Evolutionary conservation across 2,888 invertebrate species (phyloP), one percentile per base, ranked within the genome.

Genomic region (Acrobasis repandana): DNA sequence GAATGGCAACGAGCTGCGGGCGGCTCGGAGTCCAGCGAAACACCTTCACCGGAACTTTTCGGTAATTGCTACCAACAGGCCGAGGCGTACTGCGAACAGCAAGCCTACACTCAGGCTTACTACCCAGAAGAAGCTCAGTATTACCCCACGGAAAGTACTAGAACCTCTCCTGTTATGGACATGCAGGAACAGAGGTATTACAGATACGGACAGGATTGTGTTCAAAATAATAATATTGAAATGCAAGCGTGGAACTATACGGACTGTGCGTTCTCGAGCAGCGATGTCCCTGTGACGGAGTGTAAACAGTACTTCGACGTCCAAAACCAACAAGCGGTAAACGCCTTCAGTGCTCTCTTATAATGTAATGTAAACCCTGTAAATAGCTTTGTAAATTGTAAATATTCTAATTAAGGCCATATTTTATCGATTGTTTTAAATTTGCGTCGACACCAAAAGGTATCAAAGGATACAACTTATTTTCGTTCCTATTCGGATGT

Each of bases 41-140:
- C 92, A 0, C 90, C 93, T 4, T 94, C 94, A 0, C 94, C 94
- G 0, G 94, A 94, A 71, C 83, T 93, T 28, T 88, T 93, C 60
- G 79, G 88, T 50, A 77, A 73, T 63, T 74, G 83, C 9, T 90
- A 90, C 69, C 90, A 87, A 60, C 90, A 89, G 61, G 76, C 85
- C 0, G 89, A 90, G 36, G 72, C 80, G 0, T 91, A 88, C 65
- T 88, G 89, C 66, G 90, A 91, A 9, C 90, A 88, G 62, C 86
- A 88, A 61, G 61, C 75, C 3, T 90, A 88, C 65, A 71, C 80
- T 1, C 89, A 90, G 68, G 74, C 76, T 10, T 92, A 88, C 66
- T 91, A 89, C 65, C 89, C 88, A 0, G 91, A 92, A 63, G 91
- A 90, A 38, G 88, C 83, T 0, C 89, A 89, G 58, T 91, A 90